These are phyloP conservation scores for Phaedon cochleariae DNA, from an alignment of 2,888 invertebrate genomes.

Conservation along the genomic window DNA sequence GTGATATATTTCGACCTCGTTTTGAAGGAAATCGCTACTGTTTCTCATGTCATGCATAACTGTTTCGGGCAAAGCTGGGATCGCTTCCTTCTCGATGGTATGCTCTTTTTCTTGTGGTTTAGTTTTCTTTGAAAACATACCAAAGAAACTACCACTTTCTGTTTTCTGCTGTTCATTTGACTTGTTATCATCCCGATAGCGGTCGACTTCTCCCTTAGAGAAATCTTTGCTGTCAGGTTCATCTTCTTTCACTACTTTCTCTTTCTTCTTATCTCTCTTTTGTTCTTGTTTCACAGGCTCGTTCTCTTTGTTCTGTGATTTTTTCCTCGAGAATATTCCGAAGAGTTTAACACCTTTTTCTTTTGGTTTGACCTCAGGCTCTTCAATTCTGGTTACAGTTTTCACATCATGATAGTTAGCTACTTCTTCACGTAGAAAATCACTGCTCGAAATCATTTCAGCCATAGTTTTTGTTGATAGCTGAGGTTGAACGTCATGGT, in stretches of 20 bases:
- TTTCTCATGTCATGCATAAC: slow-evolving; percentile 38
- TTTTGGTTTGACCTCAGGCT: slow-evolving; percentile 19
- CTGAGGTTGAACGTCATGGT: slow-evolving; percentile 26
- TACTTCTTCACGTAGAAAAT: slow-evolving; percentile 51
- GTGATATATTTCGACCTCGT: slow-evolving; percentile 41
- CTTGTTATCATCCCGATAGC: slow-evolving; percentile 46
- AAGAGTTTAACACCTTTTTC: slow-evolving; percentile 42
- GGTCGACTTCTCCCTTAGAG: slow-evolving; percentile 49
- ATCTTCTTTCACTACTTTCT: not conserved
- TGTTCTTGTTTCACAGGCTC: slow-evolving; percentile 35
- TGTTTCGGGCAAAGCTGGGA: slow-evolving; percentile 22
- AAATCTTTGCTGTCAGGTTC: slow-evolving; percentile 49
- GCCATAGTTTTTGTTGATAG: slow-evolving; percentile 34
- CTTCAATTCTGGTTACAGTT: slow-evolving; percentile 16
- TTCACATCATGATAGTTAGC: slow-evolving; percentile 43
- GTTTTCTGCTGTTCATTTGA: slow-evolving; percentile 26
- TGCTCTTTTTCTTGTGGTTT: slow-evolving; percentile 43
- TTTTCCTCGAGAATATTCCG: slow-evolving; percentile 50
- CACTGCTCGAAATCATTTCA: slow-evolving; percentile 42
- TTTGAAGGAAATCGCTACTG: slow-evolving; percentile 41
- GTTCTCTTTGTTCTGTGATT: slow-evolving; percentile 43
- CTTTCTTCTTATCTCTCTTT: slow-evolving; percentile 24
- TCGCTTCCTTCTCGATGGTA: slow-evolving; percentile 13
- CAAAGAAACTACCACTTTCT: slow-evolving; percentile 47
- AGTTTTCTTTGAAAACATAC: slow-evolving; percentile 49